These are phyloP conservation scores for Clarias magur DNA, from an alignment of 2,113 vertebrate species.

Conservation along the genomic window DNA sequence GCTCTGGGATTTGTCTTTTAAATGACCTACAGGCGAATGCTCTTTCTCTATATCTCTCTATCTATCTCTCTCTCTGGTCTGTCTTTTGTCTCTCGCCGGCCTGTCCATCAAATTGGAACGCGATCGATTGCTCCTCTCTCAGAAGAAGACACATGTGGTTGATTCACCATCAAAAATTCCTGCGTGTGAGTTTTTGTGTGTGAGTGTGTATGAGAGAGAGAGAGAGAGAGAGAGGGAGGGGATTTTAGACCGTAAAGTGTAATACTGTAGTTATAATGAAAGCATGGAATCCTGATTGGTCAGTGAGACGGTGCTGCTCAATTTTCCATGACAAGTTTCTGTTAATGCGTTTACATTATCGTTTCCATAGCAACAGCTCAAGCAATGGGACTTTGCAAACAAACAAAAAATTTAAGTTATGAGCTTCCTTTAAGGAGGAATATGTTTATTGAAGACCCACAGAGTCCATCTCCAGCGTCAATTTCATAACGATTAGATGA, in stretches of 20 bases:
- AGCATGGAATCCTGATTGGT: not conserved
- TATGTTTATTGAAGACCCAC: not conserved
- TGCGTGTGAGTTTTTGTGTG: not conserved
- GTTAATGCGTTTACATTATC: too few relatives aligned
- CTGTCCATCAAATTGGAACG: conserved; percentile 69
- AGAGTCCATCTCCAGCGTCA: not conserved
- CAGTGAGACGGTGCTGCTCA: too few relatives aligned
- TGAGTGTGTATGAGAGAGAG: not conserved
- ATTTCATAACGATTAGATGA: not conserved
- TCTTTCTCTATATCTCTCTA: conserved; percentile 55
- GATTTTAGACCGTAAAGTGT: not conserved
- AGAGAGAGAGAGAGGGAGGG: not conserved
- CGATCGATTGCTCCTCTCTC: conserved; percentile 64
- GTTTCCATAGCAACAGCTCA: not conserved
- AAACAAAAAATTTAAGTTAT: not conserved
- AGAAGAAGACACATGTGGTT: conserved; percentile 23
- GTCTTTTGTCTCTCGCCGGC: conserved; percentile 62
- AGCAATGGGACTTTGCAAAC: not conserved
- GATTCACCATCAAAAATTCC: conserved; percentile 42
- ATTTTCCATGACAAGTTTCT: too few relatives aligned
- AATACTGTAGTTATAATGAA: too few relatives aligned
- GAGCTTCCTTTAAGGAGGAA: not conserved
- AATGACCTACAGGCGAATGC: conserved; percentile 73
- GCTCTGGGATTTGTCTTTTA: conserved; percentile 70
- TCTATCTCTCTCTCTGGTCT: not conserved